Conservation (phyloP, 2,888 invertebrate species). For the Oxyscelio sp. region DNA sequence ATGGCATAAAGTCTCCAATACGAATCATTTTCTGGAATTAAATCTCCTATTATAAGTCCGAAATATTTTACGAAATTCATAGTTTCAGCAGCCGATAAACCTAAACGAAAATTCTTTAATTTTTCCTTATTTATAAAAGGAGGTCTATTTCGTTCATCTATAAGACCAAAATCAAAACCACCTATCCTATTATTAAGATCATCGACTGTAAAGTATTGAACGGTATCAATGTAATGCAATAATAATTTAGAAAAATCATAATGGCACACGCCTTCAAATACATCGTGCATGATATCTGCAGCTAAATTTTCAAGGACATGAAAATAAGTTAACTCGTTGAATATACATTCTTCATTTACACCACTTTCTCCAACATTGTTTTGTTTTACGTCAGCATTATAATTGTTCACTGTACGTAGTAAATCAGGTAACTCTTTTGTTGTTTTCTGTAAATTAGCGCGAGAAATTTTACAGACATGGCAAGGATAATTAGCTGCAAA, state of each 20-base stretch:
- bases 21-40: slow-evolving; percentile 44
- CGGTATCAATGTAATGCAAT: slow-evolving; percentile 40
- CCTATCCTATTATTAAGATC: slow-evolving; percentile 53
- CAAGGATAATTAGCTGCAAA: slow-evolving; percentile 20
- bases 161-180: slow-evolving; percentile 53
- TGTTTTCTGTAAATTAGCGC: not conserved
- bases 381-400: slow-evolving; percentile 34
- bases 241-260: slow-evolving; percentile 39
- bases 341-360: slow-evolving; percentile 50
- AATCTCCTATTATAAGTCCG: slow-evolving; percentile 50
- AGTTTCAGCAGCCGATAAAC: slow-evolving; percentile 52
- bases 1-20: slow-evolving; percentile 39
- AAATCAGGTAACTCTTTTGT: slow-evolving; percentile 18
- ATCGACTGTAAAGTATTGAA: slow-evolving; percentile 37
- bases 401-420: slow-evolving; percentile 35
- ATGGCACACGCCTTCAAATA: slow-evolving; percentile 54
- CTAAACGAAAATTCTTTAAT: slow-evolving; percentile 16
- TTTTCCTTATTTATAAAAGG: slow-evolving; percentile 44
- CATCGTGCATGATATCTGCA: slow-evolving; percentile 61
- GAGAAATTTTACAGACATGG: slow-evolving; percentile 7
- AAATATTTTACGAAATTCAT: slow-evolving; percentile 53
- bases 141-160: slow-evolving; percentile 36
- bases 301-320: slow-evolving; percentile 41
- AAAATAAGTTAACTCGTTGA: slow-evolving; percentile 54
- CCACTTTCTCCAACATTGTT: slow-evolving; percentile 51